Evolutionary conservation across 2,797 vertebrate genomes (phyloP), one percentile per base, ranked within the genome.

Genomic region (Lates japonicus): DNA sequence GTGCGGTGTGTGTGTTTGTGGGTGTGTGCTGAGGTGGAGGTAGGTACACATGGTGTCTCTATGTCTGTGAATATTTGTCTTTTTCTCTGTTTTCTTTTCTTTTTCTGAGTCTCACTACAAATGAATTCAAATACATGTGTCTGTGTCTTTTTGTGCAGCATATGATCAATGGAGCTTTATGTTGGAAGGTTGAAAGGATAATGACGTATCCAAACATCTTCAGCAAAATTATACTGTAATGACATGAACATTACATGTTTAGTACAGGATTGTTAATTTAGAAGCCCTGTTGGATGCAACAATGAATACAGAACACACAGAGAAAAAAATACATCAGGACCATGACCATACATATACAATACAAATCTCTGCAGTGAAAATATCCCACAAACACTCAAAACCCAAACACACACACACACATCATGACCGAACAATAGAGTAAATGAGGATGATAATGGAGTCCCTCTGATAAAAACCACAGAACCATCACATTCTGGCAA

Each of bases 401-500:
- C 22, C n/a, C n/a, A 52, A 13, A 52, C 4, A 25, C 51, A 70
- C 22, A 20, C n/a, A 71, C 39, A 78, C 25, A 58, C 25, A 55
- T 70, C 39, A 68, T 8, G 54, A 66, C 37, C 31, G 76, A 64
- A 78, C 69, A 88, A 63, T 48, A 17, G 39, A 75, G 70, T 77
- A 78, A 84, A 92, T 69, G 61, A 80, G 74, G 52, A 76, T 78
- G 74, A 87, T 88, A 87, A 92, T 85, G 73, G 81, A 74, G 71
- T 76, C 61, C 52, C 71, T 84, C 88, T 88, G 75, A 90, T 81
- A 74, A 86, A 88, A 88, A 70, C 5, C 76, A 78, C 74, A 78
- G 60, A 79, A 44, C 65, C 74, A 37, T 81, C 61, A 39, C 63
- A 77, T 77, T 83, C 83, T 89, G 79, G 84, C 88, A 77, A 84